Base-by-base conservation (phyloP, 2,888 invertebrate genomes). In the Panzeria rudis region DNA sequence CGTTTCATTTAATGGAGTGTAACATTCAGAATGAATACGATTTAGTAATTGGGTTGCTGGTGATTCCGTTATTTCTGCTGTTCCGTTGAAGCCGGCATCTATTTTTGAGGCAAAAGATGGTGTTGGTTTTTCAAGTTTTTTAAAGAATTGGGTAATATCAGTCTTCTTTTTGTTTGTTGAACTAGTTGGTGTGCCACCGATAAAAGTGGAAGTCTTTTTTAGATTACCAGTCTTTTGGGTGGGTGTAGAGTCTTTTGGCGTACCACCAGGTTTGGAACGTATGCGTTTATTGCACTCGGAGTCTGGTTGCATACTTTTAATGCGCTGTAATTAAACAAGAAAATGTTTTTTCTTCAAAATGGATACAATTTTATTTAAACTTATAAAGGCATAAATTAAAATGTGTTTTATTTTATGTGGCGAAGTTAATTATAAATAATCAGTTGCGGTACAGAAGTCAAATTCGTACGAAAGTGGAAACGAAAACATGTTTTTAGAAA, bases 301-400 rank as follows among this genome's bases (percentile, higher is more conserved):
- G 69, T 91, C 90, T 9, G 92, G 90, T 87, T 91, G 92, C 89
- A 92, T 91, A 69, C 89, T 90, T 86, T 91, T 92, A 62, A 90
- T 89, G 41, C 92, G 91, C 92, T 92, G 81, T 59, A 91, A 84
- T 17, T 52, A 20, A 25, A 23, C 41, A 38, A 47, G 5, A 38
- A 68, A 29, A 6, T 0, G 8, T 7, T 6, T 17, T 47, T 41
- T 15, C 13, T 35, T 35, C 8, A 35, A 9, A 41, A 41, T 41
- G 5, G 9, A 15, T 15, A 13, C 1, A 41, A 41, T 41, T 8
- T 15, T 15, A 41, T 9, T 8, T 41, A 15, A n/a, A n/a, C n/a
- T n/a, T n/a, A n/a, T n/a, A n/a, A n/a, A n/a, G n/a, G n/a, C n/a
- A n/a, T n/a, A n/a, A n/a, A n/a, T n/a, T n/a, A n/a, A n/a, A n/a